Evolutionary conservation across 2,888 invertebrate species (phyloP).

Genomic region (Digitonthophagus gazella): DNA sequence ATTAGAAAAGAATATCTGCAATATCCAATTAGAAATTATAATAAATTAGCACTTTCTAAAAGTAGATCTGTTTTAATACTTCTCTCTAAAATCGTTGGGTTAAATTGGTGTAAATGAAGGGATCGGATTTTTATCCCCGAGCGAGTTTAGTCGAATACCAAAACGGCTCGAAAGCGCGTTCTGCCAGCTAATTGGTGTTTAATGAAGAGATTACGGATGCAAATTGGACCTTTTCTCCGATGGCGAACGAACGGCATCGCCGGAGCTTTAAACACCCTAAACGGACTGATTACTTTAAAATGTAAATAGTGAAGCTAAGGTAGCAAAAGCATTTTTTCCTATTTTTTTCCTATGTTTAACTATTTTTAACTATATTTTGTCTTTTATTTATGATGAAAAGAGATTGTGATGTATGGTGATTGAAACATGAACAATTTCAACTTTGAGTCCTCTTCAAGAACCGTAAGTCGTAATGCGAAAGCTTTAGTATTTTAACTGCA

Average conservation of each 20-base stretch:
- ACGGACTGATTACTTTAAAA: conserved; percentile 16
- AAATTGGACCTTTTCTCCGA: conserved; percentile 17
- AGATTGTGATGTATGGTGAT: neutral
- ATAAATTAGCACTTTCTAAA: neutral
- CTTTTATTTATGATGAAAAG: neutral
- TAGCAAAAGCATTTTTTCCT: no score
- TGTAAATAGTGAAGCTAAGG: conserved; percentile 6
- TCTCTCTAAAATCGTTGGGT: neutral
- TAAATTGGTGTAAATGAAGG: neutral
- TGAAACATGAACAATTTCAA: neutral
- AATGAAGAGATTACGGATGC: conserved; percentile 17
- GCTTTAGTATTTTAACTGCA: conserved; percentile 2
- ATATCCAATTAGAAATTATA: neutral
- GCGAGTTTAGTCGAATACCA: neutral
- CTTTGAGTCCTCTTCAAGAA: neutral
- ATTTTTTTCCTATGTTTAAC: no score
- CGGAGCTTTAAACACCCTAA: conserved; percentile 10
- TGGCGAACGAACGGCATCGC: conserved; percentile 5
- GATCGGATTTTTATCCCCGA: neutral
- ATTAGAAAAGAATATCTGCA: no score
- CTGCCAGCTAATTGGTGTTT: conserved; percentile 13
- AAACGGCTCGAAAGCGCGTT: conserved; percentile 5
- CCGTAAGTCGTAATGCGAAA: neutral
- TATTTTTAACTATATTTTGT: neutral
- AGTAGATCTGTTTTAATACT: neutral